phyloP scores from a whole-genome alignment of 2,888 invertebrate genomes.

The Psylliodes chrysocephalus region DNA sequence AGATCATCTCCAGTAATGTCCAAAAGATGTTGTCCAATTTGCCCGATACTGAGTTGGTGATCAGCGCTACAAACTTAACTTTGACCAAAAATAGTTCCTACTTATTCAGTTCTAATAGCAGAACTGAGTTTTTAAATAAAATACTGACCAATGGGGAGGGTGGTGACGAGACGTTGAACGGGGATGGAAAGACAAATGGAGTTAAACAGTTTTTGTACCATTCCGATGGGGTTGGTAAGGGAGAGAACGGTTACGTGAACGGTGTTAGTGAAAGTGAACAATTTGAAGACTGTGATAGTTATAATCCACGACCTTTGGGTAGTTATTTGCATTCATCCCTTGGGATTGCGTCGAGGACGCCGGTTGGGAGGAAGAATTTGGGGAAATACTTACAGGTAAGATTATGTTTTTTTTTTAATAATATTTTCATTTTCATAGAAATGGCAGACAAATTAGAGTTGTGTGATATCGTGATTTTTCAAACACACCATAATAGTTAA shows the following conservation, averaged over 20 bases:
- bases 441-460: too few species aligned
- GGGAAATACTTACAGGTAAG: slow-evolving; percentile 62
- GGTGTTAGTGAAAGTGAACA: slow-evolving; percentile 45
- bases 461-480: too few species aligned
- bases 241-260: slow-evolving; percentile 23
- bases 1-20: slow-evolving; percentile 66
- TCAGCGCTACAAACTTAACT: slow-evolving; percentile 55
- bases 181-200: slow-evolving; percentile 50
- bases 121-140: slow-evolving; percentile 38
- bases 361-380: slow-evolving; percentile 60
- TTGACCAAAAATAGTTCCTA: slow-evolving; percentile 51
- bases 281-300: slow-evolving; percentile 47
- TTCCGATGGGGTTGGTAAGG: slow-evolving; percentile 32
- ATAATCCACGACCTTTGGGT: slow-evolving; percentile 58
- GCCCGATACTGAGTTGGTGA: slow-evolving; percentile 62
- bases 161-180: slow-evolving; percentile 39
- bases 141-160: slow-evolving; percentile 28
- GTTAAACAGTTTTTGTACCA: slow-evolving; percentile 43
- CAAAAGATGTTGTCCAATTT: slow-evolving; percentile 69
- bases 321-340: slow-evolving; percentile 61
- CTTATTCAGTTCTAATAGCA: slow-evolving; percentile 42
- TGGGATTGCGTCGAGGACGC: slow-evolving; percentile 62
- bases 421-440: too few species aligned
- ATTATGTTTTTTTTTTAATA: not conserved
- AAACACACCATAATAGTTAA: too few species aligned